Base-by-base conservation (phyloP, 37 sponge, comb jelly and placozoan species). In the Lycopodina hypogea region DNA sequence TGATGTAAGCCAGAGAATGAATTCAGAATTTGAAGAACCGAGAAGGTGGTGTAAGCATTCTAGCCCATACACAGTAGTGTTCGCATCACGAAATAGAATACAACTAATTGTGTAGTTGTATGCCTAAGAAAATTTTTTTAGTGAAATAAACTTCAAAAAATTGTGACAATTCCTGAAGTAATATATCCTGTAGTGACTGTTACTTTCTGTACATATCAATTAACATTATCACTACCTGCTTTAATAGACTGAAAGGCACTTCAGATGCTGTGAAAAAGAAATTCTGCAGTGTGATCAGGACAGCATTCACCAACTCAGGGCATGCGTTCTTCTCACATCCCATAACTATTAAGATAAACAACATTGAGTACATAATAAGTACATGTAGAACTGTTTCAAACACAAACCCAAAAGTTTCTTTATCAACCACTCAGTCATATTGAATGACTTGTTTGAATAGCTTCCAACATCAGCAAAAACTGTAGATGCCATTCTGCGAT, bases 401-500 rank as follows among this genome's bases (percentile, higher is more conserved):
- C 6, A 52, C 86, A 71, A 9, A 87, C 87, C 76, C 2, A 87
- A 26, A 36, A 87, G 75, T 68, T 76, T 69, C 23, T 39, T 67
- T 0, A 81, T 35, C 40, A 87, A 42, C 87, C 87, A 87, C 36
- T 75, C 55, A 18, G 76, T 68, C 22, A 42, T 52, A 0, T 37
- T 33, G 19, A 32, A 38, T 8, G 82, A 77, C 18, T 21, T 23
- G 28, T 58, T 76, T 52, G 33, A 69, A 38, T 80, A 42, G 35
- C 18, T 42, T 12, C 39, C 42, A 3, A 81, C 18, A 19, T 18
- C 7, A 6, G 24, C 39, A 17, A 87, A 28, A 9, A 77, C 59
- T 8, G 77, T 56, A 4, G 87, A 67, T 35, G 75, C 75, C 87
- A 87, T 87, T 34, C 87, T 33, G 15, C 82, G 81, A 32, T 74